phyloP scores from a whole-genome alignment of 1,140 invertebrate species.

The Caerostris extrusa region DNA sequence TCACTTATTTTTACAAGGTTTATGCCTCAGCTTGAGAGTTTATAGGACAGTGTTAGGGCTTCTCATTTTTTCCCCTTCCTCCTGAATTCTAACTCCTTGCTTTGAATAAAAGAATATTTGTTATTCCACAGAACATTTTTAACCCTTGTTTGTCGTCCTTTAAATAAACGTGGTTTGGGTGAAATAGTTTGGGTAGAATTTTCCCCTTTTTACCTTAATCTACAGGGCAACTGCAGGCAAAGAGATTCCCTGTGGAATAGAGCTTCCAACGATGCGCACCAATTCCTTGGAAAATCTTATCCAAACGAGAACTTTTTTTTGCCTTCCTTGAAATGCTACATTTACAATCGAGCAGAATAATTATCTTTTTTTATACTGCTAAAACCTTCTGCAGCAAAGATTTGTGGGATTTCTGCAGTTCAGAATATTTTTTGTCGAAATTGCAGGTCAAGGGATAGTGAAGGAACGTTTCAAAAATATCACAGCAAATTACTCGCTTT shows the following conservation, averaged over 20 bases:
- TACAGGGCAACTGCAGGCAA: not conserved
- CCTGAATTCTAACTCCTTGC: not conserved
- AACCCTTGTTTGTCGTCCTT: constrained; percentile 54
- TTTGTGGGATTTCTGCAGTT: no score
- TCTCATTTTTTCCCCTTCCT: not conserved
- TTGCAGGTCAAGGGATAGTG: no score
- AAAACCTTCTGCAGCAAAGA: not conserved
- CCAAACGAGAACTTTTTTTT: not conserved
- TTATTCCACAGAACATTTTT: constrained; percentile 53
- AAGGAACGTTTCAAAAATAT: no score
- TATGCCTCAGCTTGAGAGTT: constrained; percentile 54
- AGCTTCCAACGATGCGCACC: not conserved
- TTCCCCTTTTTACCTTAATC: constrained; percentile 36
- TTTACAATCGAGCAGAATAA: not conserved
- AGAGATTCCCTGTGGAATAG: not conserved
- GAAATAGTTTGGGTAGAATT: not conserved
- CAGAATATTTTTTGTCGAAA: no score
- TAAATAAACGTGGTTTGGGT: constrained; percentile 62
- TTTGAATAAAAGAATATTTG: constrained; percentile 34
- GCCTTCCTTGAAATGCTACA: not conserved
- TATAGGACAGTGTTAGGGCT: constrained; percentile 17
- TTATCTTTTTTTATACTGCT: not conserved
- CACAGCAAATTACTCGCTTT: no score
- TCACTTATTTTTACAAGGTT: constrained; percentile 32
- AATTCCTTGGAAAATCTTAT: not conserved